A percentile compares a stretch with the other conserved stretches of the same genome.
Evolutionary conservation across 2,797 vertebrate genomes (phyloP).

Genomic region (Muscicapa comitata): DNA sequence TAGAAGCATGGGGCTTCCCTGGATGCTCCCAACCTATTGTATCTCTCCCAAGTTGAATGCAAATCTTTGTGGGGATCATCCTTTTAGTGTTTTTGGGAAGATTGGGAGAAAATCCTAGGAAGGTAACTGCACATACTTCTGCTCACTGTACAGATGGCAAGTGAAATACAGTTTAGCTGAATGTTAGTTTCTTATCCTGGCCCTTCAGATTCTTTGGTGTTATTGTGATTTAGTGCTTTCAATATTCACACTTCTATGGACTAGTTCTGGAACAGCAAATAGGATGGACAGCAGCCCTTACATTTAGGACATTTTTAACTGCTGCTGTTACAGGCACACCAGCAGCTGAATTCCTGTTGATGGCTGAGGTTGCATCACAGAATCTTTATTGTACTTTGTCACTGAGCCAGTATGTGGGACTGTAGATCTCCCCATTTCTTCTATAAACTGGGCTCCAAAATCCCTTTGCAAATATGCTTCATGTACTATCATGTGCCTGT

Average conservation of each 20-base stretch:
- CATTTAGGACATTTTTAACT: not conserved
- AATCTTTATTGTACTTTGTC: not conserved
- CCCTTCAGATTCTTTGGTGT: not conserved
- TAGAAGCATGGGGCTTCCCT: not conserved
- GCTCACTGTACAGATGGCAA: not conserved
- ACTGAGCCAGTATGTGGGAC: not conserved
- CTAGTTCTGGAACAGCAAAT: not conserved
- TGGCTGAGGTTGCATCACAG: not conserved
- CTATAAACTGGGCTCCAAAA: not conserved
- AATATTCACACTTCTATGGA: not conserved
- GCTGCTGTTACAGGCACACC: not conserved
- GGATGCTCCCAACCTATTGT: not conserved
- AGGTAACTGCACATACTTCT: not conserved
- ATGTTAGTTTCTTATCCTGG: not conserved
- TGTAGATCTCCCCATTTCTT: not conserved
- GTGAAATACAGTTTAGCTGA: not conserved
- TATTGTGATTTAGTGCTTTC: not conserved
- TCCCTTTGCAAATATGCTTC: not conserved
- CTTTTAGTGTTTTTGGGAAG: not conserved
- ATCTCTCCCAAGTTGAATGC: not conserved
- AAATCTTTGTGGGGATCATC: not conserved
- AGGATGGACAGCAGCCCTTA: not conserved
- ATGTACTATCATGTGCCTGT: no score
- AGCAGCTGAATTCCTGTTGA: not conserved
- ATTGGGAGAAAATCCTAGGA: not conserved